Evolutionary conservation across 2,797 vertebrate species (phyloP).

Genomic region (Falco naumanni): DNA sequence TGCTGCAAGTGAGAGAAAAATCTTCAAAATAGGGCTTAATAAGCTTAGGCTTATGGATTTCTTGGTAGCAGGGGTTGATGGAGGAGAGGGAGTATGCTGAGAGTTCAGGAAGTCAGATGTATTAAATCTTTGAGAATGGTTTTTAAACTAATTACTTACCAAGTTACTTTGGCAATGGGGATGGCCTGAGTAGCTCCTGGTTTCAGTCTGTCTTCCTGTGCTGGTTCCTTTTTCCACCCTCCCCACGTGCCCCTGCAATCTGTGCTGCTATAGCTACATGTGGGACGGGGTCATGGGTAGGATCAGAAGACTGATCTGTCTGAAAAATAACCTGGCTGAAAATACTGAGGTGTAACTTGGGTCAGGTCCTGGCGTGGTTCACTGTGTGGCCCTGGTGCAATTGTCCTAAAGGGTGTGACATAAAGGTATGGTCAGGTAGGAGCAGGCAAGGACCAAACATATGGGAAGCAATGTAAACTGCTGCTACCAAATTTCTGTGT

Average conservation of each 20-base stretch:
- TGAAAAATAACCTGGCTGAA: background rate
- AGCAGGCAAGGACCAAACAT: background rate
- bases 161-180: background rate
- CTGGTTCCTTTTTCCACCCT: background rate
- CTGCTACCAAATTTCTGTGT: background rate
- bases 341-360: background rate
- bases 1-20: background rate
- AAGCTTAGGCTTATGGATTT: background rate
- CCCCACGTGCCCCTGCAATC: background rate
- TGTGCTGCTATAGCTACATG: background rate
- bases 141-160: background rate
- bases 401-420: background rate
- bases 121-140: background rate
- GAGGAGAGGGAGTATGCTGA: background rate
- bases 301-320: background rate
- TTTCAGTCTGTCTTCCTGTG: background rate
- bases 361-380: fast-evolving
- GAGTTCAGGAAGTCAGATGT: background rate
- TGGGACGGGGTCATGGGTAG: fast-evolving
- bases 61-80: background rate
- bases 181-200: background rate
- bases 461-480: background rate
- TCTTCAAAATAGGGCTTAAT: background rate
- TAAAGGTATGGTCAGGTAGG: background rate
- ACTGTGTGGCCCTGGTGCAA: background rate